Percentiles rank a stretch among this genome's conserved stretches.
Conservation (phyloP, 1,140 invertebrate species). For the Cecropterus lyciades region DNA sequence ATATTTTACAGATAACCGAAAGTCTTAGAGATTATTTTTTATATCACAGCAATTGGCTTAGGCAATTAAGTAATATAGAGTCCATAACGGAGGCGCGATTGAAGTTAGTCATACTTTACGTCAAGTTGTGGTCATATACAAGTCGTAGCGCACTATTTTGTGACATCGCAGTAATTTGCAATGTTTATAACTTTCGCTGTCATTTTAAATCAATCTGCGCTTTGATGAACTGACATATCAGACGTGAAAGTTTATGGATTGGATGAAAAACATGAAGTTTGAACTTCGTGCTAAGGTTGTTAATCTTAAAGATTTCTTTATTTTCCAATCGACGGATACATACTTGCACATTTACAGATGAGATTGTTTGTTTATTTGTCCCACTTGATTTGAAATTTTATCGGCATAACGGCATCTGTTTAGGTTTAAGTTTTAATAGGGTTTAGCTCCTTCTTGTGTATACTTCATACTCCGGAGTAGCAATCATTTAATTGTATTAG, state of each 20-base stretch:
- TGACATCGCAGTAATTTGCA: constrained; percentile 22
- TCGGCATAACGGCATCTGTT: too few relatives aligned
- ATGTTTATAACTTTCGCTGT: constrained; percentile 20
- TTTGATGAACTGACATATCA: constrained; percentile 15
- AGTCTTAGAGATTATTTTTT: neutral
- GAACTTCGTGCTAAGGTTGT: neutral
- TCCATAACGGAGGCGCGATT: neutral
- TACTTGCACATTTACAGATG: neutral
- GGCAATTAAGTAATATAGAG: neutral
- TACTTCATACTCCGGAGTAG: too few relatives aligned
- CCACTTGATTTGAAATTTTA: too few relatives aligned
- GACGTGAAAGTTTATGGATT: constrained; percentile 3
- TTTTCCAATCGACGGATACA: neutral
- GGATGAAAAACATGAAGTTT: constrained; percentile 3
- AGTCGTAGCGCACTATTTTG: constrained; percentile 20
- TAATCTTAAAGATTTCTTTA: neutral
- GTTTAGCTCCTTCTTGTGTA: too few relatives aligned
- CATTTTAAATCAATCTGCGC: constrained; percentile 28
- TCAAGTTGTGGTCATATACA: constrained; percentile 9
- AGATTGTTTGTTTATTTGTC: too few relatives aligned
- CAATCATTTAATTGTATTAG: too few relatives aligned
- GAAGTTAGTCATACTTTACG: neutral
- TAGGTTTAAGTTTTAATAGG: too few relatives aligned
- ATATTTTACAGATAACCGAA: too few relatives aligned
- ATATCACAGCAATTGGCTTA: neutral